A percentile compares a stretch with the other conserved stretches of the same genome.
Evolutionary conservation across 2,888 invertebrate genomes (phyloP).

Genomic region (Drosophila koepferae): DNA sequence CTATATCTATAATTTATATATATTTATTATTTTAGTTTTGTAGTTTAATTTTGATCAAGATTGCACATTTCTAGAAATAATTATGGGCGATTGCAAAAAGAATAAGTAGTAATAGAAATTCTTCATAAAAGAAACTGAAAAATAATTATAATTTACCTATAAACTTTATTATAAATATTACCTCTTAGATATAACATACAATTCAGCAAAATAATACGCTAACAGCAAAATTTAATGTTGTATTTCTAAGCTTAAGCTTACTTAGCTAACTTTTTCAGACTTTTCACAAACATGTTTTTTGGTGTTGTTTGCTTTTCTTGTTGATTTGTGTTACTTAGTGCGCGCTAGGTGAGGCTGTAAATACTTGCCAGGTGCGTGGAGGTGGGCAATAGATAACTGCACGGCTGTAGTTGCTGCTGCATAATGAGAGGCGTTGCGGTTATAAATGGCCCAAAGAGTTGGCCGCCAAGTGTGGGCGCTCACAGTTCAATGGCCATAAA

Average conservation of each 20-base stretch:
- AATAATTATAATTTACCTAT: too few species aligned
- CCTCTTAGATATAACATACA: too few species aligned
- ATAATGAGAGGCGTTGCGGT: slow-evolving; percentile 49
- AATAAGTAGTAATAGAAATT: too few species aligned
- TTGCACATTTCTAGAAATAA: too few species aligned
- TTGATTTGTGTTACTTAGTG: slow-evolving; percentile 34
- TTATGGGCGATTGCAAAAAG: too few species aligned
- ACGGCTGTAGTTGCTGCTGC: slow-evolving; percentile 27
- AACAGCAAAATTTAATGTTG: background rate
- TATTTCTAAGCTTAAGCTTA: background rate
- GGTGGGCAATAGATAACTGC: slow-evolving; percentile 61
- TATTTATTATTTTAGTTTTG: too few species aligned
- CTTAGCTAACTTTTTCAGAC: too few species aligned
- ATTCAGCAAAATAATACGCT: too few species aligned
- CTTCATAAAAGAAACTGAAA: too few species aligned
- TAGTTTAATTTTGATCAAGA: too few species aligned
- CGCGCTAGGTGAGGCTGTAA: slow-evolving; percentile 22
- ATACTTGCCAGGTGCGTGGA: slow-evolving; percentile 49
- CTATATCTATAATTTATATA: too few species aligned
- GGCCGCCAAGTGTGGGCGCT: slow-evolving; percentile 16
- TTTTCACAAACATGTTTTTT: background rate
- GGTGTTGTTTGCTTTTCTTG: background rate
- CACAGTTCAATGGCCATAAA: slow-evolving; percentile 54
- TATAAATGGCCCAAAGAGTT: slow-evolving; percentile 66
- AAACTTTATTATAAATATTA: too few species aligned